phyloP scores from a whole-genome alignment of 2,797 vertebrate species.

The Picus viridis region DNA sequence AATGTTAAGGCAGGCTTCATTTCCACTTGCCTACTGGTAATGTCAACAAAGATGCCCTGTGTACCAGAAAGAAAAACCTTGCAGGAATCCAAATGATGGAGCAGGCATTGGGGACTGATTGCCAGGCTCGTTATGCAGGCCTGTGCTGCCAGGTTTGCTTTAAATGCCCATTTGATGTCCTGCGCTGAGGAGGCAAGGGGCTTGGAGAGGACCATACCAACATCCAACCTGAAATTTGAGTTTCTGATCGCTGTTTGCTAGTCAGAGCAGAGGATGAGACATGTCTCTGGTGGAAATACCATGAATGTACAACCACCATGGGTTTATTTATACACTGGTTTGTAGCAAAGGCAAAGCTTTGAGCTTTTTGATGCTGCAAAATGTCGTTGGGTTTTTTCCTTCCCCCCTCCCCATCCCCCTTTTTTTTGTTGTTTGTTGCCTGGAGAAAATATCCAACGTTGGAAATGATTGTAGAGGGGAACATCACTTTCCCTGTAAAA shows the following conservation, averaged over 20 bases:
- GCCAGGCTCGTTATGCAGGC: neutral
- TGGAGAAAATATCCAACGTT: neutral
- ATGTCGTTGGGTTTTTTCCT: neutral
- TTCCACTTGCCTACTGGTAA: slow-evolving; percentile 49
- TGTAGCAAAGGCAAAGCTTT: slow-evolving; percentile 35
- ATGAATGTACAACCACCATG: neutral
- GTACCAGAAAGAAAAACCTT: slow-evolving; percentile 49
- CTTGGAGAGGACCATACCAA: neutral
- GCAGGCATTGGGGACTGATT: slow-evolving; percentile 39
- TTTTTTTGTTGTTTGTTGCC: neutral
- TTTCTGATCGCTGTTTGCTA: neutral
- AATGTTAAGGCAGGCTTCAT: slow-evolving; percentile 23
- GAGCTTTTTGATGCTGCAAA: slow-evolving; percentile 33
- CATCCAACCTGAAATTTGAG: neutral
- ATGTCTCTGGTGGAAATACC: neutral
- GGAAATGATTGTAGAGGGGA: slow-evolving; percentile 18
- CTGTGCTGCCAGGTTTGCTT: slow-evolving; percentile 5
- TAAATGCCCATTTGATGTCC: neutral
- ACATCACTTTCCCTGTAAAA: slow-evolving; percentile 34
- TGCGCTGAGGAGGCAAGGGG: neutral
- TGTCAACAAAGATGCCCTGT: slow-evolving; percentile 34
- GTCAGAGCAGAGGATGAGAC: neutral
- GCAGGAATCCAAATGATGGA: slow-evolving; percentile 39
- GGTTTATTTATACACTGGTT: slow-evolving; percentile 16
- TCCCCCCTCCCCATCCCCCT: too few species aligned